These are phyloP conservation scores for Chloromyia formosa DNA, from an alignment of 2,888 invertebrate species.

Conservation along the genomic window DNA sequence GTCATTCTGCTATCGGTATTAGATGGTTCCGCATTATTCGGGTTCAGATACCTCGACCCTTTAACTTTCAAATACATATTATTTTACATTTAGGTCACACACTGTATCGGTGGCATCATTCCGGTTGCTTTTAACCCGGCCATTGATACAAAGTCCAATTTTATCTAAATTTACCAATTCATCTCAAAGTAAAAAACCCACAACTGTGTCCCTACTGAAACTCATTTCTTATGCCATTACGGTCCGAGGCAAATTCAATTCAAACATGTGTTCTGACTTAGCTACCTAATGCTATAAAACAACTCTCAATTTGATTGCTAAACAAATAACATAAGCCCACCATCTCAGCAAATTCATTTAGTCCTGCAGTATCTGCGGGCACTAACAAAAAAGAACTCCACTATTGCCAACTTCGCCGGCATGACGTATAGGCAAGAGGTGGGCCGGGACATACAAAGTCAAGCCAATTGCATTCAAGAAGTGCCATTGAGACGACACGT, in stretches of 20 bases:
- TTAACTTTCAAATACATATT: too few relatives aligned
- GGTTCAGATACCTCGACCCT: too few relatives aligned
- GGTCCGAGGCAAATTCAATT: not conserved
- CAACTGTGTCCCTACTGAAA: too few relatives aligned
- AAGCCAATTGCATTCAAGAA: conserved; percentile 48
- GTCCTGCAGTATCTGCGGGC: conserved; percentile 19
- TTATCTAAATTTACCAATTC: too few relatives aligned
- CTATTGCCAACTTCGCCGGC: not conserved
- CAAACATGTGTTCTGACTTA: not conserved
- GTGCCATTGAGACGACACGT: conserved; percentile 47
- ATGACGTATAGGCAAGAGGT: too few relatives aligned
- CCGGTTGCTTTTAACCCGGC: too few relatives aligned
- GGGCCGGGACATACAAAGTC: conserved; percentile 21
- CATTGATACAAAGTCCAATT: too few relatives aligned
- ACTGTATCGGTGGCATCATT: too few relatives aligned
- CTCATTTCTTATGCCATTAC: not conserved
- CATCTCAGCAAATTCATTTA: conserved; percentile 46
- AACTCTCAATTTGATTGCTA: conserved; percentile 33
- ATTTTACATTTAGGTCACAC: too few relatives aligned
- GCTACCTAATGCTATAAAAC: not conserved
- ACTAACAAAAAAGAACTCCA: not conserved
- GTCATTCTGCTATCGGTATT: too few relatives aligned
- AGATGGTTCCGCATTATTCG: too few relatives aligned
- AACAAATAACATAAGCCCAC: conserved; percentile 45
- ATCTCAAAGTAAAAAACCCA: too few relatives aligned